These are phyloP conservation scores for Mormyrops boulengeri DNA, from an alignment of 2,797 vertebrate species.

Conservation along the genomic window DNA sequence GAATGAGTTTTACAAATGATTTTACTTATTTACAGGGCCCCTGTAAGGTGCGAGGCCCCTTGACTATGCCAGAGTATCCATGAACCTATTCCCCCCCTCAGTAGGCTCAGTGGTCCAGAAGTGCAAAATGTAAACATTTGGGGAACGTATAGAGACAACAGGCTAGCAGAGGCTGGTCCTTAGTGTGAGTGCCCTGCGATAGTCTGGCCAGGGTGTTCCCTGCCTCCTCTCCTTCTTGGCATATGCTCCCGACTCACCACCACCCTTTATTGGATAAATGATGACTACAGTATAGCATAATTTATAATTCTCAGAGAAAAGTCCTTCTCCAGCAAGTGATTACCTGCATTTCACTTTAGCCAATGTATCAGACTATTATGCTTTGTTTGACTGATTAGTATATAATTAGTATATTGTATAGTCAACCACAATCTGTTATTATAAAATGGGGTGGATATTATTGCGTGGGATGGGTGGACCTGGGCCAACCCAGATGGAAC, in stretches of 20 bases:
- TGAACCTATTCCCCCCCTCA: background rate
- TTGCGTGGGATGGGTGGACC: background rate
- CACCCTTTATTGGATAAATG: background rate
- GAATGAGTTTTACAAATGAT: background rate
- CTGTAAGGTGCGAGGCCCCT: background rate
- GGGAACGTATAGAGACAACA: background rate
- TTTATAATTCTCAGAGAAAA: background rate
- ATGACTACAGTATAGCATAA: background rate
- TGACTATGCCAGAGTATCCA: background rate
- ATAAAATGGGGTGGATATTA: background rate
- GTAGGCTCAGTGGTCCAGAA: background rate
- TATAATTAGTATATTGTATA: background rate
- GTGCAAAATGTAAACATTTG: background rate
- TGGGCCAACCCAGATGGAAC: background rate
- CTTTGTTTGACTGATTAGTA: background rate
- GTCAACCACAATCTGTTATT: background rate
- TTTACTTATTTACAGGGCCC: background rate
- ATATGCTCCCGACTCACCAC: background rate
- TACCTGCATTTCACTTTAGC: background rate
- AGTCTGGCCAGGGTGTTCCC: background rate
- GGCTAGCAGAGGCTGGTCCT: background rate
- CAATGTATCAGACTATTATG: background rate
- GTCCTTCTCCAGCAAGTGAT: background rate
- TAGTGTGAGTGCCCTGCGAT: background rate
- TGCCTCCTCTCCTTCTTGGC: background rate